Evolutionary conservation across 2,113 vertebrate genomes (phyloP).

Genomic region (Oxygymnocypris stewartii): DNA sequence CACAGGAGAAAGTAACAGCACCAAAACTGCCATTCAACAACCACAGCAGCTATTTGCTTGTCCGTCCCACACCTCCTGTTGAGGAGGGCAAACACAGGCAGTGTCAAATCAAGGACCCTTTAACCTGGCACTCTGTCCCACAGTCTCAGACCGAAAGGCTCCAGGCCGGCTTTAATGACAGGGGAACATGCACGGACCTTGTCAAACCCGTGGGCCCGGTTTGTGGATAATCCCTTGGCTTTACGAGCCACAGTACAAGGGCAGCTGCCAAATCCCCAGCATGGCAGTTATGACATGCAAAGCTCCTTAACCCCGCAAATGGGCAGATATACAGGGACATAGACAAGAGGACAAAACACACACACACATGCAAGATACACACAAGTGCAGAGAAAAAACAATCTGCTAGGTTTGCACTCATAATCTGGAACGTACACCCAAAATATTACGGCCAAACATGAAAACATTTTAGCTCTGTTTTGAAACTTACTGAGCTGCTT

Average conservation of each 20-base stretch:
- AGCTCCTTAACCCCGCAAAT: conserved; percentile 53
- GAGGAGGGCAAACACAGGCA: conserved; percentile 26
- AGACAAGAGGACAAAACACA: conserved; percentile 43
- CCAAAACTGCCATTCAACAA: too few relatives aligned
- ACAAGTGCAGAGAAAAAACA: conserved; percentile 4
- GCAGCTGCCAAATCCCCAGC: conserved; percentile 67
- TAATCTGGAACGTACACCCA: background rate
- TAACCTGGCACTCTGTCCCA: conserved; percentile 55
- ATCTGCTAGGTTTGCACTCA: background rate
- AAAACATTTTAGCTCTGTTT: conserved; percentile 6
- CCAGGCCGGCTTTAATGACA: conserved; percentile 67
- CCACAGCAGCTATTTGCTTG: conserved; percentile 27
- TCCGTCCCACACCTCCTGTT: background rate
- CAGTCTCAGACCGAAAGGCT: conserved; percentile 72
- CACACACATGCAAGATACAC: conserved; percentile 35
- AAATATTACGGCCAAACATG: background rate
- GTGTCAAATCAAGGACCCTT: conserved; percentile 57
- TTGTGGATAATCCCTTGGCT: conserved; percentile 73
- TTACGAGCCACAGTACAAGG: conserved; percentile 67
- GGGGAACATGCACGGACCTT: conserved; percentile 66
- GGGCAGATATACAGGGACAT: conserved; percentile 50
- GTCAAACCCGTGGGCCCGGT: conserved; percentile 71
- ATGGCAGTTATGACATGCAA: conserved; percentile 68
- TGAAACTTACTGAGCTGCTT: background rate
- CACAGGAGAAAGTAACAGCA: conserved; percentile 38